Evolutionary conservation across 2,888 invertebrate species (phyloP), one percentile per base, ranked within the genome.

Genomic region (Acheta domesticus): DNA sequence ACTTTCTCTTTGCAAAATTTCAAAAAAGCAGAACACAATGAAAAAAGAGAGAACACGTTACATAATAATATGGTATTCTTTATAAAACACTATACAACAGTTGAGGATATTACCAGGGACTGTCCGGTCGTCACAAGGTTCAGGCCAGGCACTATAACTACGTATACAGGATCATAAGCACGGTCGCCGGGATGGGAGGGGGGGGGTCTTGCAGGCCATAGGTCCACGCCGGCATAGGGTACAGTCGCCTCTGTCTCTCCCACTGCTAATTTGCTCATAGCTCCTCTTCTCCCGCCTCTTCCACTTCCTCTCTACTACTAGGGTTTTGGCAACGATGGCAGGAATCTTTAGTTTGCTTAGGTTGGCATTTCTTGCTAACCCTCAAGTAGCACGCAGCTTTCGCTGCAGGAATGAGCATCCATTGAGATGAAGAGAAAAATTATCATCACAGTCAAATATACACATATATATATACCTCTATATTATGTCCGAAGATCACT

Each of bases 371-470:
- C 49, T 23, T 77, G 48, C 77, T 77, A 48, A 49, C 20, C 50
- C 49, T 77, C 50, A 48, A 23, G 49, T 48, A 48, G 79, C 81
- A 78, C 16, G 79, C 80, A 80, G 76, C 76, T 80, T 74, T n/a
- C 75, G 77, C 81, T 80, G 79, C 80, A 81, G 82, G 81, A 82
- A 82, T 82, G 82, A 82, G 82, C 82, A 82, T 81, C 80, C 82
- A 77, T 80, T 80, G 77, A 79, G 48, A 76, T 76, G 48, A 76
- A 76, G 48, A 36, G 48, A 76, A 76, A 75, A 76, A 76, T 48
- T 76, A 76, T 62, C 82, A 82, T 82, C 82, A 82, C 82, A 82
- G 82, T 82, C 82, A 82, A 82, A 82, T 81, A 82, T 80, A 82
- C 80, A 81, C 78, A 79, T 79, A 74, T 79, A 36, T 36, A 77